Evolutionary conservation across 2,797 vertebrate species (phyloP), one percentile per base, ranked within the genome.

Genomic region (Poecilia velifera): DNA sequence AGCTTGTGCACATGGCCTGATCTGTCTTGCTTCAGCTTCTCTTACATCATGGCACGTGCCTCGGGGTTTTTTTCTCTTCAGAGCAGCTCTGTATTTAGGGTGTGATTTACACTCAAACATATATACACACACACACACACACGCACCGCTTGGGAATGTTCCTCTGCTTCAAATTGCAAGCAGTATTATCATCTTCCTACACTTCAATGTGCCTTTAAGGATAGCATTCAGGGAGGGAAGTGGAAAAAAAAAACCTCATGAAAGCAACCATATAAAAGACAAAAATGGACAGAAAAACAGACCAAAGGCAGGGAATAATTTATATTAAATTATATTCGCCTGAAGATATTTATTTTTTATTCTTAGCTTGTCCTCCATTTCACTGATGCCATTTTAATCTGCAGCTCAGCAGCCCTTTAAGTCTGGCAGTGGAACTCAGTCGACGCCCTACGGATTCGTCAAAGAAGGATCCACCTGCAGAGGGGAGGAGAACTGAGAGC

Each of bases 41-140:
- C 85, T 94, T 89, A 92, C 92, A 93, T 94, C 93, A 92, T 72
- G 76, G 79, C 85, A 84, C 79, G 68, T 84, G 88, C 90, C 89
- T 77, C 3, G 0, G 47, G 87, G 59, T 18, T 89, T 86, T 80
- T 87, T 86, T 88, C 78, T 87, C 64, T 72, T 59, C 86, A 82
- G 90, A 87, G 86, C 78, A 71, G 78, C 78, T 86, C 88, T 84
- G 87, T 86, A 90, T 92, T 93, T 87, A 86, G 77, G 88, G 85
- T 43, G 80, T 83, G 85, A 89, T 90, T 90, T 89, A 87, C 81
- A 84, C 86, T 84, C 87, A 89, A 84, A 89, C 78, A 82, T 25
- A 62, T 76, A 81, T 9, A n/a, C 10, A 25, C 12, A 25, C 51
- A n/a, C 31, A 31, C 31, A 34, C 85, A 84, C 86, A 90, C 82